Conservation (phyloP, 1,140 invertebrate genomes). For the Chrysomallon squamiferum region DNA sequence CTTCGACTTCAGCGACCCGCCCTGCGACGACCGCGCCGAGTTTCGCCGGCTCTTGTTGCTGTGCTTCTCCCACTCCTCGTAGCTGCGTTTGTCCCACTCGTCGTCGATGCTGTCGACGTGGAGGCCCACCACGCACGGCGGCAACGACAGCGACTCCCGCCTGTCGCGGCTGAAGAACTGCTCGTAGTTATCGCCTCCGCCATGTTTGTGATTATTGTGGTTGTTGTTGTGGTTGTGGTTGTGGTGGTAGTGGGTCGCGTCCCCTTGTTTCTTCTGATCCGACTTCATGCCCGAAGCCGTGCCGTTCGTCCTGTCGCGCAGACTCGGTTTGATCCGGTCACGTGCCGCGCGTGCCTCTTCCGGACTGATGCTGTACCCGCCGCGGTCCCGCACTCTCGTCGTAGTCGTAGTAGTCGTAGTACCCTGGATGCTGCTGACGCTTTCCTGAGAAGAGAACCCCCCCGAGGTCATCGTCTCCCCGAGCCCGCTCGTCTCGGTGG, state of each 20-base stretch:
- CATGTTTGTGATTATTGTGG: too few species aligned
- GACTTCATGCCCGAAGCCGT: not conserved
- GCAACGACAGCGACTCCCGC: not conserved
- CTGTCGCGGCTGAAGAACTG: not conserved
- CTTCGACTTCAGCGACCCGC: conserved; percentile 35
- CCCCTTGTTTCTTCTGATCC: not conserved
- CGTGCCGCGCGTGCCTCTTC: not conserved
- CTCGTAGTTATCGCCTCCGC: not conserved
- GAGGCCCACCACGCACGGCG: conserved; percentile 13
- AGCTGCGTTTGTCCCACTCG: conserved; percentile 39
- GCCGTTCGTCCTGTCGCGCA: not conserved
- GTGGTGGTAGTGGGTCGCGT: not conserved
- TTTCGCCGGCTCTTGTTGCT: conserved; percentile 17
- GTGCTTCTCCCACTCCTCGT: conserved; percentile 40
- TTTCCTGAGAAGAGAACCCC: conserved; percentile 54
- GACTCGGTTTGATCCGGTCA: not conserved
- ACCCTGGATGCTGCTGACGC: conserved; percentile 38
- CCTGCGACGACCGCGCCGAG: conserved; percentile 26
- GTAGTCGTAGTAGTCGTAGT: conserved; percentile 32
- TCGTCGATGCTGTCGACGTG: conserved; percentile 37
- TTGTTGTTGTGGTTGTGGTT: not conserved
- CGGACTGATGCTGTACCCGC: not conserved
- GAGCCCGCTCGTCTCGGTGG: conserved; percentile 56
- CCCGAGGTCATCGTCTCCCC: conserved; percentile 55
- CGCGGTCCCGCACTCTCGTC: conserved; percentile 13